phyloP scores from a whole-genome alignment of 2,113 vertebrate genomes.

The Carettochelys insculpta region DNA sequence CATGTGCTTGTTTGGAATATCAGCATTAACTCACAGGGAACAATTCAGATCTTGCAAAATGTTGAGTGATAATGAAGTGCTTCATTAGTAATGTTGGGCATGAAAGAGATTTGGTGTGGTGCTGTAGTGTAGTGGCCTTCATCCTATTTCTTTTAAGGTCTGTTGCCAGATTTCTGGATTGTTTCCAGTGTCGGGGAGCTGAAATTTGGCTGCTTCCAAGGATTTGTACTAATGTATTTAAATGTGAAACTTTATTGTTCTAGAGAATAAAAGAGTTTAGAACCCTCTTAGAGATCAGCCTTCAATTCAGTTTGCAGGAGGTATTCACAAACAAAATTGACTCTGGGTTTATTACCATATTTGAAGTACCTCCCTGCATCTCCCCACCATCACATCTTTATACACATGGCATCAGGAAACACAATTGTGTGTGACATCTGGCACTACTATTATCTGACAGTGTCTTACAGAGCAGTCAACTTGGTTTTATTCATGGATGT shows the following conservation, averaged over 20 bases:
- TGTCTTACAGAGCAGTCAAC: background rate
- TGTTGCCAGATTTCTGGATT: conserved; percentile 31
- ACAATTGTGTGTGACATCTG: background rate
- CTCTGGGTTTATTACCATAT: background rate
- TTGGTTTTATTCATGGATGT: background rate
- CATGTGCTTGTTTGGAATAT: background rate
- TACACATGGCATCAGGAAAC: background rate
- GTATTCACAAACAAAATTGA: conserved; percentile 1
- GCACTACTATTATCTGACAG: conserved; percentile 11
- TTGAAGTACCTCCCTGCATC: background rate
- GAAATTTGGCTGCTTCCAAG: conserved; percentile 40
- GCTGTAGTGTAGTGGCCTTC: conserved; percentile 16
- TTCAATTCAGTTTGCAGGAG: conserved; percentile 10
- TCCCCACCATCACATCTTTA: background rate
- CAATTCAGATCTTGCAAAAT: conserved; percentile 52
- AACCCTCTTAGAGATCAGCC: conserved; percentile 19
- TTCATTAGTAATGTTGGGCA: conserved; percentile 58
- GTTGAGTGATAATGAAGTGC: conserved; percentile 37
- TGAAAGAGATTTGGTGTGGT: conserved; percentile 26
- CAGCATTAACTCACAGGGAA: background rate
- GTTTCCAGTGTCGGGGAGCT: conserved; percentile 38
- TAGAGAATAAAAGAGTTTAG: conserved; percentile 25
- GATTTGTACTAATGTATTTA: conserved; percentile 1
- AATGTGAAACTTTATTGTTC: conserved; percentile 34
- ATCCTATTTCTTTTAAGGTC: background rate